Conservation (phyloP, 2,888 invertebrate genomes). For the Sisyra nigra region DNA sequence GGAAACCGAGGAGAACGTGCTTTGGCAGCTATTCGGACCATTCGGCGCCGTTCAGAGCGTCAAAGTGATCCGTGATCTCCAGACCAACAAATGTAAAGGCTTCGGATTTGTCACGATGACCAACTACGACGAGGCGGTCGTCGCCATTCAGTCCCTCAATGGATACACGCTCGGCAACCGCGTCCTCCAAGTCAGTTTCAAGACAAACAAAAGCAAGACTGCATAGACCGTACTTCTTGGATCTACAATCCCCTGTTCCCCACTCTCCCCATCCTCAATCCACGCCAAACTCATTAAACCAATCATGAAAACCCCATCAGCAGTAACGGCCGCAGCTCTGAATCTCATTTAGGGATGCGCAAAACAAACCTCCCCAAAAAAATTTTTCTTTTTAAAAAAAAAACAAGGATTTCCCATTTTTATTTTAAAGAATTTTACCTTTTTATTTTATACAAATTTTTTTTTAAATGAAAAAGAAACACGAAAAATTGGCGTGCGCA, state of each 20-base stretch:
- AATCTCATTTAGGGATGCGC: no score
- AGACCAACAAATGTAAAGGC: conserved; percentile 95
- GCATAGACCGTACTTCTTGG: conserved; percentile 28
- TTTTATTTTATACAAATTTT: no score
- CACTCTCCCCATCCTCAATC: neutral
- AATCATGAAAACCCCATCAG: conserved; percentile 4
- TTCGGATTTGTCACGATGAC: conserved; percentile 98
- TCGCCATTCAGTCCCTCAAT: conserved; percentile 91
- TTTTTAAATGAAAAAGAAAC: no score
- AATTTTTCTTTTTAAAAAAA: no score
- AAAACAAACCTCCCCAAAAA: no score
- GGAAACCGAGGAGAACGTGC: conserved; percentile 79
- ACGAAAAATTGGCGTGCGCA: no score
- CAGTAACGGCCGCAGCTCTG: conserved; percentile 16
- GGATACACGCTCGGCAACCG: conserved; percentile 91
- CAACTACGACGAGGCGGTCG: conserved; percentile 92
- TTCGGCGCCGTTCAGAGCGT: conserved; percentile 96
- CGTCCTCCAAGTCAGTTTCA: conserved; percentile 94
- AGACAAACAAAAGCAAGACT: conserved; percentile 75
- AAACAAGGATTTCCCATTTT: no score
- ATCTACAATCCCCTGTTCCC: neutral
- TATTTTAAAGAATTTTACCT: no score
- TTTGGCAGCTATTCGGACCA: conserved; percentile 93
- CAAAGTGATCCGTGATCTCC: conserved; percentile 88
- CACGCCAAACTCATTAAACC: neutral